These are phyloP conservation scores for Drosophila paranaensis DNA, from an alignment of 2,888 invertebrate species.

Conservation along the genomic window DNA sequence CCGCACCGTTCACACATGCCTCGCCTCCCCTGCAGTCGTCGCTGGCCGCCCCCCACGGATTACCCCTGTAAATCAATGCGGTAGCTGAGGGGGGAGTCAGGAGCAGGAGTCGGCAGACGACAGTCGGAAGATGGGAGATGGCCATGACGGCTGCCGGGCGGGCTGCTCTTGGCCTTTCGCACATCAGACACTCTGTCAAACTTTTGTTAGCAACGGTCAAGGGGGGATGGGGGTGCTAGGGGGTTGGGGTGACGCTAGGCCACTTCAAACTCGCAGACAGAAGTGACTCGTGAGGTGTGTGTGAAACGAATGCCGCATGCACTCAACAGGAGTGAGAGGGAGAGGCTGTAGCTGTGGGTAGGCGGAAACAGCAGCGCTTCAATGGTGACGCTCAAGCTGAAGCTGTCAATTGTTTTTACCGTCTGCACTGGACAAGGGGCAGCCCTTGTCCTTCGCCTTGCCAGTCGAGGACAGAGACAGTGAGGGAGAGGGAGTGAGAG, in stretches of 20 bases:
- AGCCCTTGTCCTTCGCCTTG: constrained; percentile 12
- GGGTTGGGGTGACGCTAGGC: neutral
- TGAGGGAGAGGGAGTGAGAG: too few species aligned
- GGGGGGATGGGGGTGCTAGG: too few species aligned
- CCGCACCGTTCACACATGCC: constrained; percentile 12
- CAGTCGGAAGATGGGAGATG: constrained; percentile 14
- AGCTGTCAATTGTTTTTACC: constrained; percentile 57
- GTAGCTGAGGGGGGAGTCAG: constrained; percentile 23
- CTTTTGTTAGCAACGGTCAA: constrained; percentile 65
- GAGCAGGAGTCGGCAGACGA: neutral
- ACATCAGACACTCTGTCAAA: constrained; percentile 78
- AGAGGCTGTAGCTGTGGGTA: neutral
- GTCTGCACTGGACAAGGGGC: constrained; percentile 46
- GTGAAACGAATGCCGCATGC: constrained; percentile 12
- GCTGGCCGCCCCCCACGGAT: neutral
- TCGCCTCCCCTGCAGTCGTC: neutral
- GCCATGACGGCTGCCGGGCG: constrained; percentile 56
- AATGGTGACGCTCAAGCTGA: constrained; percentile 54
- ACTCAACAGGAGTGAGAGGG: neutral
- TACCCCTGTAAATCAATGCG: constrained; percentile 67
- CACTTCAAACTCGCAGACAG: constrained; percentile 46
- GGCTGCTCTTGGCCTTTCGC: constrained; percentile 77
- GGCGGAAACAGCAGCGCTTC: constrained; percentile 2
- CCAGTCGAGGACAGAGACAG: neutral
- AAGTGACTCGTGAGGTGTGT: constrained; percentile 40